Conservation (phyloP, 2,113 vertebrate species). For the Clarias magur region DNA sequence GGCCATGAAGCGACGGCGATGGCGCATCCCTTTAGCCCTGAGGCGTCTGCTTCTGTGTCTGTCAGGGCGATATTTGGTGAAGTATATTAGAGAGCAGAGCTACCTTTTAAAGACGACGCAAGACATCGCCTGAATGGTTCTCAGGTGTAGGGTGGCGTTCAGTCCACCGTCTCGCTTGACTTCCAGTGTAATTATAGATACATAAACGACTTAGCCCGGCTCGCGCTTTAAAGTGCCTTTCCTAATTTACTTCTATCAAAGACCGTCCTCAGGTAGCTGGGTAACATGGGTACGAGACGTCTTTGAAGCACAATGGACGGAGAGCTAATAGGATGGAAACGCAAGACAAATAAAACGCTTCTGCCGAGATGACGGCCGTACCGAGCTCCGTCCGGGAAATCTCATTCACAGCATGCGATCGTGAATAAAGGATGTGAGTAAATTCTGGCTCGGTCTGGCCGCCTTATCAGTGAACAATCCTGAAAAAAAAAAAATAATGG, state of each 20-base stretch:
- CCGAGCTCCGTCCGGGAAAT: not conserved
- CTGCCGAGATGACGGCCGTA: not conserved
- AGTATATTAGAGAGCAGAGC: constrained; percentile 55
- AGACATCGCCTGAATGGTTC: not conserved
- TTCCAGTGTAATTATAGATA: constrained; percentile 26
- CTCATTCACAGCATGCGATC: constrained; percentile 3
- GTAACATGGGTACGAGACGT: not conserved
- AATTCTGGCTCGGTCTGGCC: not conserved
- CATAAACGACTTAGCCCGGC: not conserved
- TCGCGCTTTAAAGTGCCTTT: not conserved
- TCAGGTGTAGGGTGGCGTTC: not conserved
- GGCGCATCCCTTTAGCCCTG: constrained; percentile 45
- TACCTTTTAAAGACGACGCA: constrained; percentile 23
- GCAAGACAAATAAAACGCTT: constrained; percentile 28
- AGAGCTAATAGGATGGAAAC: constrained; percentile 26
- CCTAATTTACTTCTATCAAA: constrained; percentile 7
- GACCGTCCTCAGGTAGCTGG: not conserved
- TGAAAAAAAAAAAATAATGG: not conserved
- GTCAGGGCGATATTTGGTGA: constrained; percentile 56
- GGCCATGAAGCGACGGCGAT: constrained; percentile 37
- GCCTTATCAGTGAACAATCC: not conserved
- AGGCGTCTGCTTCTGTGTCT: constrained; percentile 34
- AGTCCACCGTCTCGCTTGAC: not conserved
- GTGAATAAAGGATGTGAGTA: not conserved
- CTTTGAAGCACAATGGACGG: not conserved